Evolutionary conservation across 2,797 vertebrate genomes (phyloP), one percentile per base, ranked within the genome.

Genomic region (Sphenopsis melanotis): DNA sequence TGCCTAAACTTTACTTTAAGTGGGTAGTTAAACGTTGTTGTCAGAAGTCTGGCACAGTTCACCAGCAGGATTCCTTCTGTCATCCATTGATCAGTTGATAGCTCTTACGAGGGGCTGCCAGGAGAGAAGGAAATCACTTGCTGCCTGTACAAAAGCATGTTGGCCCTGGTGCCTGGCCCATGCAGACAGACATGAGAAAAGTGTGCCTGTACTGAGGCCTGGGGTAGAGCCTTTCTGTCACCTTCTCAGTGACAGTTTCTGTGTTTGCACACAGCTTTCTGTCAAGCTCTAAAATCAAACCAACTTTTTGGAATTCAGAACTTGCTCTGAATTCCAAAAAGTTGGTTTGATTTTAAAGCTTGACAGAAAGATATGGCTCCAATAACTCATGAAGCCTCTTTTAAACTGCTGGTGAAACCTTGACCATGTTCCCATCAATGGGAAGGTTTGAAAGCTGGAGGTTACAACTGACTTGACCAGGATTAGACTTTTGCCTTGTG

Each of bases 91-190:
- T 89, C 68, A 75, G 41, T 36, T 91, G 42, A 76, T 56, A 69
- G 66, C 42, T 87, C 34, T 80, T 91, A 47, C 0, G 5, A 91
- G 68, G 55, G 75, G 80, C 63, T 95, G 86, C 74, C 89, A 86
- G 79, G 85, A 90, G 44, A 55, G 55, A 44, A 90, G 91, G 70
- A 93, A 84, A 89, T 89, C 77, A n/a, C 57, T 79, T 90, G 37
- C 61, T 72, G 39, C 53, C 36, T 80, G 37, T 87, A 23, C 41
- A 64, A 83, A 77, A 86, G 37, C 50, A 15, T 0, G 0, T 37
- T 83, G 57, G 47, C 60, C 57, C 41, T 52, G 37, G 44, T 7
- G 3, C 72, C 26, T 44, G 61, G 49, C 52, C 55, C 32, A 2
- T 0, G 3, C 75, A n/a, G 63, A 52, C 81, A 85, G 60, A 41